Evolutionary conservation across 2,113 vertebrate genomes (phyloP), one percentile per base, ranked within the genome.

Genomic region (Peromyscus polionotus): DNA sequence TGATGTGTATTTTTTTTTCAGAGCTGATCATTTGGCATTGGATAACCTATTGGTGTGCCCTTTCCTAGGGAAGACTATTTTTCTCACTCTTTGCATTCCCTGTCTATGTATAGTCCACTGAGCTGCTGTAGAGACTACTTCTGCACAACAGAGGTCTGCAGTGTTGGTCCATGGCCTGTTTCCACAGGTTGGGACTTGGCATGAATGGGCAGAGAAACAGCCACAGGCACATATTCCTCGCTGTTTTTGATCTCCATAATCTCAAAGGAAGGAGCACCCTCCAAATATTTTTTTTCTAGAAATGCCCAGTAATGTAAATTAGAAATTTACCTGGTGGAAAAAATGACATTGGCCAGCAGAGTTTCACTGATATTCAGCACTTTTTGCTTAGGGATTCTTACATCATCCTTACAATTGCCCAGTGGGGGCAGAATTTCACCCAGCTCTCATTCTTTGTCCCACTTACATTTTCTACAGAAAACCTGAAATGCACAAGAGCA

Each of bases 331-430:
- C 39, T 90, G 54, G 3, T 19, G 26, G 13, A 48, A 59, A 42
- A 42, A 9, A 45, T 48, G 39, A 20, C 7, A 54, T 8, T 45
- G 19, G 11, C 51, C 19, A 68, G 11, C 2, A 90, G 59, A 70
- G 6, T 22, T 73, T 80, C 22, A 68, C 28, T n/a, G 0, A 1
- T 0, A 10, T 19, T 33, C 42, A 28, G 9, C 0, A 22, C 28
- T 42, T 93, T 16, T 59, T 36, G 26, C 17, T 31, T 19, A 54
- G 36, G 24, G 0, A 4, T 90, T 17, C 17, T 24, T 36, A 4
- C 12, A 72, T 73, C 1, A 14, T 80, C 1, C 48, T 42, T 7
- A 70, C 59, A 88, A 28, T 39, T 45, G 24, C 7, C 36, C 61
- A 36, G 24, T 68, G 4, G 22, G 8, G 10, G 76, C 2, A 77